phyloP scores from a whole-genome alignment of 2,888 invertebrate genomes.

The Eristalinus sepulchralis region DNA sequence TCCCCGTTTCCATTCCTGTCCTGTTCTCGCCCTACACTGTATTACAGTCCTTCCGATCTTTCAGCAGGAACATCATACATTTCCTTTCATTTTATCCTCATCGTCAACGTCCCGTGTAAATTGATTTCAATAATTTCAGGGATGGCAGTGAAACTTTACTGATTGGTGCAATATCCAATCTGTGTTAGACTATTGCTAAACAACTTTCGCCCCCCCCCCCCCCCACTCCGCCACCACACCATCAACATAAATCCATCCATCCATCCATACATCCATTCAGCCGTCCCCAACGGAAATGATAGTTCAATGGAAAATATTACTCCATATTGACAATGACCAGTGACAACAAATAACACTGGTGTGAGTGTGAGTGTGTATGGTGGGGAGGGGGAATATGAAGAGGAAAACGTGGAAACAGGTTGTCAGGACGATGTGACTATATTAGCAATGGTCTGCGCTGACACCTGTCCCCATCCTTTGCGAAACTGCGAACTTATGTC shows the following conservation, averaged over 20 bases:
- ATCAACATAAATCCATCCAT: neutral
- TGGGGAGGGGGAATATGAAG: neutral
- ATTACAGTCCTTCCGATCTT: slow-evolving; percentile 44
- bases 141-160: slow-evolving; percentile 61
- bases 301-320: slow-evolving; percentile 70
- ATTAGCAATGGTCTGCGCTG: slow-evolving; percentile 18
- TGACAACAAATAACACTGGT: slow-evolving; percentile 43
- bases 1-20: neutral
- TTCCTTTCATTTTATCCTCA: slow-evolving; percentile 25
- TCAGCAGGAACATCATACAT: slow-evolving; percentile 36
- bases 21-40: neutral
- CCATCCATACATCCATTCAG: neutral
- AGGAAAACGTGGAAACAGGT: slow-evolving; percentile 49
- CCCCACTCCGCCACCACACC: too few relatives aligned
- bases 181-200: slow-evolving; percentile 36
- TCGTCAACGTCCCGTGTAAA: slow-evolving; percentile 43
- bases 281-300: slow-evolving; percentile 61
- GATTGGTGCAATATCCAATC: slow-evolving; percentile 59
- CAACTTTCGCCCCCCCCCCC: slow-evolving; percentile 4
- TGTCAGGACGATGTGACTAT: slow-evolving; percentile 60
- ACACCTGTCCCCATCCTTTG: slow-evolving; percentile 1
- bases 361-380: neutral
- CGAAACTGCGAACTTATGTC: slow-evolving; percentile 33
- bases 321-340: slow-evolving; percentile 63
- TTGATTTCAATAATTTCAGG: slow-evolving; percentile 60